Base-by-base conservation (phyloP, 2,888 invertebrate species). In the Polydrusus tereticollis region DNA sequence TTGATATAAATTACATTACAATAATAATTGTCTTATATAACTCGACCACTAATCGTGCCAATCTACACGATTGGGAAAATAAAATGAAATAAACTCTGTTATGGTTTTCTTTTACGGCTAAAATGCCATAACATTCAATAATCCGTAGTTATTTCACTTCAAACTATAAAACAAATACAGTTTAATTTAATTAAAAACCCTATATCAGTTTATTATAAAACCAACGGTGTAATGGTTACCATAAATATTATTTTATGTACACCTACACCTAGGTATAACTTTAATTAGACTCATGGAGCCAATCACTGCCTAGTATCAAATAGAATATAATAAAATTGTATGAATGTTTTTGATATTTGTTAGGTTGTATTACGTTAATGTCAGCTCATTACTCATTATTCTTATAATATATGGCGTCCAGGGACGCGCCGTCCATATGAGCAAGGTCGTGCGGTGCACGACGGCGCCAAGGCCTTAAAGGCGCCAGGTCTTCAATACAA, bases 1-100 rank as follows among this genome's bases (percentile, higher is more conserved):
- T 16, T 43, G 6, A 43, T 43, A 59, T 59, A 43, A 59, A 59
- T 20, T 59, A 43, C 59, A 26, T 38, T 21, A 26, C n/a, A 23
- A 41, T 59, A 59, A 59, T 33, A 18, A 36, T 16, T 47, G 21
- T 52, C 18, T 47, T 55, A 29, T 29, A 55, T 55, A 55, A 55
- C 29, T 3, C 29, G 52, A 12, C 10, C 12, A 29, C 2, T 55
- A 18, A 26, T 29, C 52, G 18, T n/a, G 52, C 29, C 1, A 52
- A 29, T 14, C 7, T 16, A 29, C 26, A 55, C 41, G 41, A 16
- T 41, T 55, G 1, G 16, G 14, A 1, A 1, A 16, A 52, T 52
- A 29, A 55, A 10, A 55, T 14, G 23, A n/a, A 21, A 18, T 55
- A 10, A 29, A 10, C 18, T 55, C 8, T 29, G 16, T 2, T 29